Conservation (phyloP, 1,140 invertebrate genomes). For the Ostrea denselamellosa region DNA sequence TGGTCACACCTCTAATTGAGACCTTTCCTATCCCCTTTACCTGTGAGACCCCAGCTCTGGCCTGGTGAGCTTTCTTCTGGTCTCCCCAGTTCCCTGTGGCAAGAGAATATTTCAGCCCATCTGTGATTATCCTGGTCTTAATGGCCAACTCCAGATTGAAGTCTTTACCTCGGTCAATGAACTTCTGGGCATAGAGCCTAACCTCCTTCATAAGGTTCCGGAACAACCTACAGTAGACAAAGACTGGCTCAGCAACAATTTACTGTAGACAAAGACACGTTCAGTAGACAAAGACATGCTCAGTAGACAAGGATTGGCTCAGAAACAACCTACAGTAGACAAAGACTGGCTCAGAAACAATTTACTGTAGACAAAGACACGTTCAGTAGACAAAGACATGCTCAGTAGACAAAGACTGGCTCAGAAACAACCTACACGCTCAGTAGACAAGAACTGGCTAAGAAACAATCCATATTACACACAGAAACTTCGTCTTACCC, state of each 20-base stretch:
- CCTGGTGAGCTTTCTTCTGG: slow-evolving; percentile 99
- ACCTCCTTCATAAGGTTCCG: slow-evolving; percentile 82
- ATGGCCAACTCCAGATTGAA: slow-evolving; percentile 98
- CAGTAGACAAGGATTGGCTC: slow-evolving; percentile 59
- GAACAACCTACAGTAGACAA: slow-evolving; percentile 72
- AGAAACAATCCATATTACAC: no score
- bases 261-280: no score
- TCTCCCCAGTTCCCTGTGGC: slow-evolving; percentile 99
- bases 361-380: no score
- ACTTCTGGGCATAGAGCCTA: slow-evolving; percentile 98
- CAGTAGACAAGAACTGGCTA: not conserved
- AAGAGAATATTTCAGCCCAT: slow-evolving; percentile 97
- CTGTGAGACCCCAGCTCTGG: slow-evolving; percentile 94
- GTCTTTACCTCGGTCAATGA: slow-evolving; percentile 98
- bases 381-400: no score
- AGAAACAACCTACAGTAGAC: slow-evolving; percentile 74
- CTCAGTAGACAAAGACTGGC: slow-evolving; percentile 49
- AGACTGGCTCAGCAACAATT: no score
- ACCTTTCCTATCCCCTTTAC: slow-evolving; percentile 85
- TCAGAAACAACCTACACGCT: slow-evolving; percentile 75
- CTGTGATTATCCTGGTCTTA: slow-evolving; percentile 98
- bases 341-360: no score
- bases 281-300: no score
- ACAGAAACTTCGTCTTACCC: slow-evolving; percentile 80
- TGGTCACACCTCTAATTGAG: slow-evolving; percentile 99